Percentiles rank a stretch among this genome's conserved stretches.
phyloP scores from a whole-genome alignment of 2,888 invertebrate genomes.

The Hyposoter dolosus region DNA sequence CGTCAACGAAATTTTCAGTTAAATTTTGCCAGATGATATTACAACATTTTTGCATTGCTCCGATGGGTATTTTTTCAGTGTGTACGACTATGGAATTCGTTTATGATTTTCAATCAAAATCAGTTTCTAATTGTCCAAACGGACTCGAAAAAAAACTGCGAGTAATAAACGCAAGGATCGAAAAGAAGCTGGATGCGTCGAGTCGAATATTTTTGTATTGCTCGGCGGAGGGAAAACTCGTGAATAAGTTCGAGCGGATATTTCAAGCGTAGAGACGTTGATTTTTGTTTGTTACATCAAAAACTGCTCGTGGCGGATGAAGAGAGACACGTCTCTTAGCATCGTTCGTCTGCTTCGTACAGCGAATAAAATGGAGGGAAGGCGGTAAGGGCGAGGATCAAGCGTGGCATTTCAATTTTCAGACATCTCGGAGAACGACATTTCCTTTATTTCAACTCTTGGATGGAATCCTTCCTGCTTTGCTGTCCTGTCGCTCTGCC shows the following conservation, averaged over 20 bases:
- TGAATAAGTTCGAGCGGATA: background rate
- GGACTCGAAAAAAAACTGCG: no score
- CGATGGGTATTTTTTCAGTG: no score
- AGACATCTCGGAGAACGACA: slow-evolving; percentile 20
- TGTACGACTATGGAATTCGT: no score
- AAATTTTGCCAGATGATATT: background rate
- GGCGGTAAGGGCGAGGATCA: slow-evolving; percentile 28
- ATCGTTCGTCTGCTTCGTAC: slow-evolving; percentile 12
- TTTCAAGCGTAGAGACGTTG: background rate
- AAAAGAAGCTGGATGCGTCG: no score
- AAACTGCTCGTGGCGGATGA: background rate
- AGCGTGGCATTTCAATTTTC: slow-evolving; percentile 48
- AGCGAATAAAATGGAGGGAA: slow-evolving; percentile 8
- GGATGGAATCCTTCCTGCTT: slow-evolving; percentile 33
- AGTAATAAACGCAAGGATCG: no score
- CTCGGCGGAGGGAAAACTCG: background rate
- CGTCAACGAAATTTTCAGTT: background rate
- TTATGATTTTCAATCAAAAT: no score
- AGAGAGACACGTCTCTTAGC: background rate
- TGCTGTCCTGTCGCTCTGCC: background rate
- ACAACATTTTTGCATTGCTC: background rate
- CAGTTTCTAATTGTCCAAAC: no score
- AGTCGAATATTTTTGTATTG: no score
- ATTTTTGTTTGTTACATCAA: background rate
- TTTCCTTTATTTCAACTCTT: slow-evolving; percentile 42